A percentile compares a stretch with the other conserved stretches of the same genome.
phyloP scores from a whole-genome alignment of 1,140 invertebrate genomes.

The Drosophila arawakana region DNA sequence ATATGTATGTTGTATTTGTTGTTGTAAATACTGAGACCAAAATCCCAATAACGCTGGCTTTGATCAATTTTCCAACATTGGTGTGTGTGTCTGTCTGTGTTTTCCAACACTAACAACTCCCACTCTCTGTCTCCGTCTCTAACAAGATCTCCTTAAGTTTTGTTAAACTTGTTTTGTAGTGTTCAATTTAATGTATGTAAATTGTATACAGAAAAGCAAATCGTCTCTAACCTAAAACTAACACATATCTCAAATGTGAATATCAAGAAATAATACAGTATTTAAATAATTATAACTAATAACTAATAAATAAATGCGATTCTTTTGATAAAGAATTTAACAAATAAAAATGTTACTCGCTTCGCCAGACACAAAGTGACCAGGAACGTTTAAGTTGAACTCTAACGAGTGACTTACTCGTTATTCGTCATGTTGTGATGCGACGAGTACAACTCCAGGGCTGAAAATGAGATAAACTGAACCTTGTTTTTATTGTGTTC shows the following conservation, averaged over 20 bases:
- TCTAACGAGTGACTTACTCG: slow-evolving; percentile 35
- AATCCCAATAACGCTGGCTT: not conserved
- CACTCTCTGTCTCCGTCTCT: slow-evolving; percentile 2
- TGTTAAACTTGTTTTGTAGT: slow-evolving; percentile 83
- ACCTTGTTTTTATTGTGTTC: too few relatives aligned
- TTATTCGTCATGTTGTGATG: slow-evolving; percentile 61
- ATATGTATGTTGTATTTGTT: slow-evolving; percentile 49
- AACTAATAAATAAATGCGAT: not conserved
- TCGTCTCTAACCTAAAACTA: slow-evolving; percentile 58
- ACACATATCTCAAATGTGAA: slow-evolving; percentile 22
- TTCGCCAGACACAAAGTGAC: slow-evolving; percentile 48
- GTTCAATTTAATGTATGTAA: slow-evolving; percentile 84
- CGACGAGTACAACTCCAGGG: slow-evolving; percentile 63
- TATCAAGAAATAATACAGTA: slow-evolving; percentile 43
- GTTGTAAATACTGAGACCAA: slow-evolving; percentile 47
- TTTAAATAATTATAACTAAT: not conserved
- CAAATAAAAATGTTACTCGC: slow-evolving; percentile 37
- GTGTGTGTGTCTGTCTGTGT: not conserved
- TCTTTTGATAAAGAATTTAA: not conserved
- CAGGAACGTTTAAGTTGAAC: slow-evolving; percentile 45
- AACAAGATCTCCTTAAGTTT: slow-evolving; percentile 80
- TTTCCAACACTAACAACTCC: not conserved
- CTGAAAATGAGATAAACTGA: slow-evolving; percentile 12
- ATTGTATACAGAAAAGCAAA: slow-evolving; percentile 81
- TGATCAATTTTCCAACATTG: slow-evolving; percentile 21